A percentile compares a stretch with the other conserved stretches of the same genome.
Evolutionary conservation across 53 echinoderm and acorn worm genomes (phyloP).

Genomic region (Apostichopus leukothele): DNA sequence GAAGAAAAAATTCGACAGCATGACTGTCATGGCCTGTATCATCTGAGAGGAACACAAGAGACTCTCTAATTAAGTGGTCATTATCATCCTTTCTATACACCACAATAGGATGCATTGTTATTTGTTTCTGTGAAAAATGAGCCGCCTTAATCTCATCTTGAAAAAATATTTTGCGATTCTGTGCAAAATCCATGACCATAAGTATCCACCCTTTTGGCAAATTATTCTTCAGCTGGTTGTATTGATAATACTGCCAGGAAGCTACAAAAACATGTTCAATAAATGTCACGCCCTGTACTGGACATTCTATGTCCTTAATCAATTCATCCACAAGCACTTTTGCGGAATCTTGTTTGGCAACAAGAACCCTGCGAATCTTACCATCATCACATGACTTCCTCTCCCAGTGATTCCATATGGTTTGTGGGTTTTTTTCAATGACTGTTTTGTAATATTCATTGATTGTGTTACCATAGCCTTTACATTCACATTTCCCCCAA

Average conservation of each 20-base stretch:
- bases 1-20: conserved; percentile 52
- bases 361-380: conserved; percentile 1
- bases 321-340: conserved; percentile 4
- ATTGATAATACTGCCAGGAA: conserved; percentile 54
- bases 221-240: conserved; percentile 41
- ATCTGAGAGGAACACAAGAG: conserved; percentile 49
- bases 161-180: conserved; percentile 51
- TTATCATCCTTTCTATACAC: conserved; percentile 17
- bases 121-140: conserved; percentile 44
- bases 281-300: conserved; percentile 12
- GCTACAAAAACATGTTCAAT: conserved; percentile 36
- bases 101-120: conserved; percentile 58
- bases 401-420: conserved; percentile 33
- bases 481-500: conserved; percentile 19
- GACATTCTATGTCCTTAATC: conserved; percentile 5
- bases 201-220: conserved; percentile 47
- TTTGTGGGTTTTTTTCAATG: conserved; percentile 4
- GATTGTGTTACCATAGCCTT: background rate
- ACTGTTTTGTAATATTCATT: background rate
- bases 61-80: conserved; percentile 37
- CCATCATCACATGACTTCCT: conserved; percentile 35
- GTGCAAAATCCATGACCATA: conserved; percentile 64
- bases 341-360: conserved; percentile 16
- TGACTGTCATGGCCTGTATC: conserved; percentile 56
- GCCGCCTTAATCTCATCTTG: conserved; percentile 62